phyloP scores from a whole-genome alignment of 2,797 vertebrate genomes.

The Eulemur mongoz region DNA sequence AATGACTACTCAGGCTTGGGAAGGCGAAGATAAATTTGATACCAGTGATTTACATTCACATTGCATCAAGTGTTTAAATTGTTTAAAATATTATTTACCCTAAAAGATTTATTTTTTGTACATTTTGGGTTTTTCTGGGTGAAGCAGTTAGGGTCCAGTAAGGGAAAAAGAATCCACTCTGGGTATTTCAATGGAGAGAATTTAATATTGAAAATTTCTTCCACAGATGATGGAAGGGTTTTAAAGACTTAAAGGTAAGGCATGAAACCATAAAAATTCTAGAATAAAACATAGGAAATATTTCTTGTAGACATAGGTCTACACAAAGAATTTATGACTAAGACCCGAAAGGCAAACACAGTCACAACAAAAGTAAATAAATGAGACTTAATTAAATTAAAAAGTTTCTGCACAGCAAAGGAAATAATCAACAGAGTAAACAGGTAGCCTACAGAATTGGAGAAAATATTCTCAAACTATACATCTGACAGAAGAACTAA shows the following conservation, averaged over 20 bases:
- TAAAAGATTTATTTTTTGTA: not conserved
- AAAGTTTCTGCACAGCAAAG: not conserved
- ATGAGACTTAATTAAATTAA: not conserved
- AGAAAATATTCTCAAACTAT: not conserved
- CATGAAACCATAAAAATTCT: not conserved
- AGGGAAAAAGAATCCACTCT: not conserved
- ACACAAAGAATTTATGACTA: not conserved
- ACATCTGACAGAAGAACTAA: not conserved
- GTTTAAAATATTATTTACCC: slow-evolving; percentile 5
- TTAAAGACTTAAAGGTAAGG: not conserved
- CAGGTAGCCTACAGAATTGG: not conserved
- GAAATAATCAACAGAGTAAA: not conserved
- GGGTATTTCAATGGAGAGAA: not conserved
- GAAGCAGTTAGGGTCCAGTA: not conserved
- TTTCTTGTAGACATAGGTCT: not conserved
- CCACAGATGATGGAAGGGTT: not conserved
- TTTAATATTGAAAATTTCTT: not conserved
- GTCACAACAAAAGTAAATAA: not conserved
- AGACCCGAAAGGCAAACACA: not conserved
- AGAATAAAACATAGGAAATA: not conserved
- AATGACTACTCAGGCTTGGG: not conserved
- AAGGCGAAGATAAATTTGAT: not conserved
- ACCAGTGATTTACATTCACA: not conserved
- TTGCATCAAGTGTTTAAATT: not conserved
- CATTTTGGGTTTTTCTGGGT: not conserved